phyloP scores from a whole-genome alignment of 23 tunicate species.

The Botrylloides violaceus region DNA sequence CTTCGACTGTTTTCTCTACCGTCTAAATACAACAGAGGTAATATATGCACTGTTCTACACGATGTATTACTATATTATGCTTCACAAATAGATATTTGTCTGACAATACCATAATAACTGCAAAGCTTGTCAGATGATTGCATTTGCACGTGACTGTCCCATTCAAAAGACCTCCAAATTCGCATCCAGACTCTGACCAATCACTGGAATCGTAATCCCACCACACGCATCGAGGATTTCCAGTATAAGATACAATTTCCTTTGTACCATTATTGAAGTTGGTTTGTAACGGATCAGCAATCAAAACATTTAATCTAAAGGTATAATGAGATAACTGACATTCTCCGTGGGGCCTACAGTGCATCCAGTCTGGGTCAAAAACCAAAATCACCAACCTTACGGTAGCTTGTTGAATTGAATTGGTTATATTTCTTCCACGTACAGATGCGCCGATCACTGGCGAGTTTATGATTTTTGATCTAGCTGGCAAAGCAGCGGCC shows the following conservation, averaged over 20 bases:
- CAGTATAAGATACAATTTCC: slow-evolving; percentile 8
- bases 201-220: slow-evolving; percentile 38
- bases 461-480: slow-evolving; percentile 1
- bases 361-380: too few species aligned
- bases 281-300: background rate
- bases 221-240: slow-evolving; percentile 46
- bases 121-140: slow-evolving; percentile 83
- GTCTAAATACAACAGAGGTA: slow-evolving; percentile 14
- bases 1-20: slow-evolving; percentile 51
- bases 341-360: too few species aligned
- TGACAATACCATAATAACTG: slow-evolving; percentile 59
- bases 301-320: background rate
- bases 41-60: background rate
- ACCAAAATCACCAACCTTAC: slow-evolving; percentile 8
- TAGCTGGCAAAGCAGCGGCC: background rate
- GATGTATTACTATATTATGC: background rate
- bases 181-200: slow-evolving; percentile 70
- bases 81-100: background rate
- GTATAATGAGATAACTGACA: too few species aligned
- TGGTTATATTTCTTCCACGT: background rate
- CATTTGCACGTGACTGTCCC: slow-evolving; percentile 43
- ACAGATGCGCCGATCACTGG: slow-evolving; percentile 14
- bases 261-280: slow-evolving; percentile 14
- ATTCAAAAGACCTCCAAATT: background rate
- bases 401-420: background rate